Percentiles rank a stretch among this genome's conserved stretches.
phyloP scores from a whole-genome alignment of 2,797 vertebrate species.

The Paguma larvata region DNA sequence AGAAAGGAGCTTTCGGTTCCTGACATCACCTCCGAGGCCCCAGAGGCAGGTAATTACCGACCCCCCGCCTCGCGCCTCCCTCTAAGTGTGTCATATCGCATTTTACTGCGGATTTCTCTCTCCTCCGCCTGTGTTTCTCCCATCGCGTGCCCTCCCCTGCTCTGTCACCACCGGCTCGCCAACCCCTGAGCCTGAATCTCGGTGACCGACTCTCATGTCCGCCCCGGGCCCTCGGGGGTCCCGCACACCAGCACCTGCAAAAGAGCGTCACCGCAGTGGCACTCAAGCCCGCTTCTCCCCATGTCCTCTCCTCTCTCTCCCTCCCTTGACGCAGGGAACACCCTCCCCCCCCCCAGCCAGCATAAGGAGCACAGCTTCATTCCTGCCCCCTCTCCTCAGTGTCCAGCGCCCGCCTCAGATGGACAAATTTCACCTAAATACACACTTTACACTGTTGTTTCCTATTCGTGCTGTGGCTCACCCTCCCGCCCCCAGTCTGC shows the following conservation, averaged over 20 bases:
- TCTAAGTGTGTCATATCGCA: not conserved
- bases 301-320: rapidly evolving
- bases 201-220: rapidly evolving
- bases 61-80: rapidly evolving
- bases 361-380: rapidly evolving
- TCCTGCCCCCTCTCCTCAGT: not conserved
- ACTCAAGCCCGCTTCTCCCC: not conserved
- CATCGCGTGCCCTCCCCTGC: no score
- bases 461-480: not conserved
- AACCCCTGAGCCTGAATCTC: not conserved
- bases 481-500: not conserved
- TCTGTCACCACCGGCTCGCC: not conserved
- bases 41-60: not conserved
- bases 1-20: not conserved
- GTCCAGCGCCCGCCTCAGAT: not conserved
- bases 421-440: not conserved
- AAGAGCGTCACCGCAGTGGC: rapidly evolving
- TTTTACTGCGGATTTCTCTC: not conserved
- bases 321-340: not conserved
- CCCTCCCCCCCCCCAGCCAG: no score
- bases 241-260: not conserved
- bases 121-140: not conserved
- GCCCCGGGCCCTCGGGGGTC: rapidly evolving
- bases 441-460: not conserved
- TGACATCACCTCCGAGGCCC: not conserved